phyloP scores from a whole-genome alignment of 2,888 invertebrate species.

The Deilephila elpenor region DNA sequence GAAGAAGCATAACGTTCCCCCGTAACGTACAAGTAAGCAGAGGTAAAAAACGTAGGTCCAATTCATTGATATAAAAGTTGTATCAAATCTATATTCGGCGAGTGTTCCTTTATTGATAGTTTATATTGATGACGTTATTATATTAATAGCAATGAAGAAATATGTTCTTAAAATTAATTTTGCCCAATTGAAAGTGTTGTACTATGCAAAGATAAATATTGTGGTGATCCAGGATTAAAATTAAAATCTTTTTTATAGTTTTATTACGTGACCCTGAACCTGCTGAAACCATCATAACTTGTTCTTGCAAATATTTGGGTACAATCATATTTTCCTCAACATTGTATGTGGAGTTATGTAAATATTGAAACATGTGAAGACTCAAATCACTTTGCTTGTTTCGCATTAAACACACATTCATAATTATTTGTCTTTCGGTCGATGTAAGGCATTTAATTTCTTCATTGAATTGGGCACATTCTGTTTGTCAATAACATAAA shows the following conservation, averaged over 20 bases:
- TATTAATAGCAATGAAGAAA: no score
- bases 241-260: no score
- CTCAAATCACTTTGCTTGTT: constrained; percentile 12
- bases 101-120: not conserved
- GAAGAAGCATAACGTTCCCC: constrained; percentile 62
- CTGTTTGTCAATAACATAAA: not conserved
- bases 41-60: constrained; percentile 17
- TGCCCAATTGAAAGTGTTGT: no score
- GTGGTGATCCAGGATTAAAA: no score
- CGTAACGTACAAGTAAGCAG: constrained; percentile 43
- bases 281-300: not conserved
- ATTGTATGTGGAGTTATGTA: constrained; percentile 1
- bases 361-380: constrained; percentile 3
- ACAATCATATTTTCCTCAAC: not conserved
- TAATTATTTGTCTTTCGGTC: not conserved
- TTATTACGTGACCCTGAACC: no score
- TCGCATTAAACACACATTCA: constrained; percentile 28
- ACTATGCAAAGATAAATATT: no score
- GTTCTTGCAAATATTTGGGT: not conserved
- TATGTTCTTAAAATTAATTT: no score
- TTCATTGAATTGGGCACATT: not conserved
- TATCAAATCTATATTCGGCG: no score
- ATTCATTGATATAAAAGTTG: not conserved
- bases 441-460: constrained; percentile 3
- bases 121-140: not conserved